Evolutionary conservation across 2,888 invertebrate species (phyloP), one percentile per base, ranked within the genome.

Genomic region (Sinohyriopsis cumingii): DNA sequence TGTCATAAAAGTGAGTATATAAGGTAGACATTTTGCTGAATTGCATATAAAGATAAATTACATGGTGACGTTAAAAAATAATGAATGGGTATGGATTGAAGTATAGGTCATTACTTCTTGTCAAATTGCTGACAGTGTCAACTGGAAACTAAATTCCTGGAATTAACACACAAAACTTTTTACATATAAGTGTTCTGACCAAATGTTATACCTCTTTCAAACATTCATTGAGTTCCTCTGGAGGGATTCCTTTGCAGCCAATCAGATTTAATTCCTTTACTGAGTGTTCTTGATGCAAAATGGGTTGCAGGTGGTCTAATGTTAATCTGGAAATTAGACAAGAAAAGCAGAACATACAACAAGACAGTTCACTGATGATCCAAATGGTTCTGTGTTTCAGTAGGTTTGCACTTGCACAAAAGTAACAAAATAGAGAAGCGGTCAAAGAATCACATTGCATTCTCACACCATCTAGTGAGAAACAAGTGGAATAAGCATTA

Each of bases 221-320:
- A 45, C 12, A 62, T n/a, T 22, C 22, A 24, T n/a, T 45, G 45
- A 45, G 24, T 15, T 75, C 75, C 22, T 45, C 67, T 20, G 75
- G 76, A 22, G 69, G 55, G 25, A 78, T 71, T 56, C 68, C 65
- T 9, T 62, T 71, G 65, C 78, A 78, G 7, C 72, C 74, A 63
- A 67, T 63, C 7, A 79, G 68, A 25, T 75, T 70, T n/a, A 79
- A 64, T 5, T 61, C 19, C 19, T 63, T 62, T 9, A 72, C 56
- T 54, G 20, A 25, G 28, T 62, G 25, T 63, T 62, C 65, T 25
- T 63, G n/a, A 20, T 24, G 20, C 53, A 68, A 24, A 55, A 66
- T 56, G 22, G 67, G 55, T 22, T 69, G 24, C n/a, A 74, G 59
- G 9, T 66, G 54, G 28, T 67, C 62, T 55, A 64, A 63, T 53